phyloP scores from a whole-genome alignment of 2,113 vertebrate species.

The Trichechus manatus region DNA sequence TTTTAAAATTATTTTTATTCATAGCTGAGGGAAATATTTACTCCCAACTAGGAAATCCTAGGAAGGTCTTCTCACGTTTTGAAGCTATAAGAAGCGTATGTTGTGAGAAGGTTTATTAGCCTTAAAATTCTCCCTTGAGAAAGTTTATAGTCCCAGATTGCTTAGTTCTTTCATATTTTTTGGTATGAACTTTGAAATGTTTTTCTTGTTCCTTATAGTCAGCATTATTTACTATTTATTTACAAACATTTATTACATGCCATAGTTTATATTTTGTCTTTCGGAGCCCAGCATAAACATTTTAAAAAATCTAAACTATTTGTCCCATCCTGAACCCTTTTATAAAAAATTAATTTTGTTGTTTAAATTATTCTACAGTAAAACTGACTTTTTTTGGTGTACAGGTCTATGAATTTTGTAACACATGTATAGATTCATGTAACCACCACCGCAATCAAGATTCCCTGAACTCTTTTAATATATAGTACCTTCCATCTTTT shows the following conservation, averaged over 20 bases:
- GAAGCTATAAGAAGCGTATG: background rate
- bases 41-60: slow-evolving; percentile 9
- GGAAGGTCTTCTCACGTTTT: slow-evolving; percentile 10
- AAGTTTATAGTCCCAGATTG: background rate
- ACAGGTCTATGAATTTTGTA: slow-evolving; percentile 33
- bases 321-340: slow-evolving; percentile 18
- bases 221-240: slow-evolving; percentile 16
- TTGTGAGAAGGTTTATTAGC: background rate
- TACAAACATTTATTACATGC: background rate
- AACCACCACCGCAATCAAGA: background rate
- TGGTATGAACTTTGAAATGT: background rate
- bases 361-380: slow-evolving; percentile 1
- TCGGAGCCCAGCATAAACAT: slow-evolving; percentile 1
- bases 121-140: slow-evolving; percentile 40
- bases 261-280: background rate
- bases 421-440: background rate
- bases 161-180: background rate
- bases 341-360: slow-evolving; percentile 17
- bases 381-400: background rate
- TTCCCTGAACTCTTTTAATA: background rate
- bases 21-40: slow-evolving; percentile 46
- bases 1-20: slow-evolving; percentile 42
- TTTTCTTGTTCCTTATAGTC: slow-evolving; percentile 20
- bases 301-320: background rate
- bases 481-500: background rate